Evolutionary conservation across 2,888 invertebrate species (phyloP).

Genomic region (Clusia tigrina): DNA sequence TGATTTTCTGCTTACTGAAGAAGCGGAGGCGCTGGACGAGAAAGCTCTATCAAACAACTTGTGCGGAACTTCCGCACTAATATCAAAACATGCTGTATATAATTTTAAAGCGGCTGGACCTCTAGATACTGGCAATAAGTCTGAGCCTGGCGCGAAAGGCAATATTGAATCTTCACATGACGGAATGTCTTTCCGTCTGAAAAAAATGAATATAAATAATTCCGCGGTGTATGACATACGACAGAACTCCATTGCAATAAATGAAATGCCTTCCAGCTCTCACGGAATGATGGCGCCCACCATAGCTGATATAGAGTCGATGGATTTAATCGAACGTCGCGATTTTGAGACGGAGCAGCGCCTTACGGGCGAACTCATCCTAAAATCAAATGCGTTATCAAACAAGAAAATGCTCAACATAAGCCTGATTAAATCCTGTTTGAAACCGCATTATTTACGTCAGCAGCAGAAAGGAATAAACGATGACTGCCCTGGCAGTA

Average conservation of each 20-base stretch:
- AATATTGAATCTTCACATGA: constrained; percentile 46
- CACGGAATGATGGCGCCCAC: constrained; percentile 13
- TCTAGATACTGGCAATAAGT: constrained; percentile 32
- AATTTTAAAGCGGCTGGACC: background rate
- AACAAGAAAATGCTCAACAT: constrained; percentile 61
- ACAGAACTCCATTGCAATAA: constrained; percentile 21
- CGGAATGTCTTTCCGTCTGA: constrained; percentile 57
- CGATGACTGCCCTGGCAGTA: constrained; percentile 54
- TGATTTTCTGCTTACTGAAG: constrained; percentile 58
- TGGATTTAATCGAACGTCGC: constrained; percentile 63
- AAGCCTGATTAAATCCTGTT: constrained; percentile 52
- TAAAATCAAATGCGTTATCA: constrained; percentile 57
- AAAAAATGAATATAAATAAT: constrained; percentile 56
- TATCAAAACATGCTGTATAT: background rate
- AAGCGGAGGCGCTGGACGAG: constrained; percentile 24
- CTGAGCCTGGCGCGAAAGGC: constrained; percentile 37
- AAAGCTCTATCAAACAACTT: background rate
- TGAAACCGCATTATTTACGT: constrained; percentile 32
- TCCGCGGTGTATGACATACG: constrained; percentile 19
- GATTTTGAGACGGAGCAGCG: constrained; percentile 63
- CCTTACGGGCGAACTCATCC: constrained; percentile 60
- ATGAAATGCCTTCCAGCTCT: constrained; percentile 27
- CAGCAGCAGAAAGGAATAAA: constrained; percentile 31
- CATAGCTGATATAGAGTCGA: constrained; percentile 61
- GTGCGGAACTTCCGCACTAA: background rate